phyloP scores from a whole-genome alignment of 2,113 vertebrate species.

The Telmatochromis sp. region DNA sequence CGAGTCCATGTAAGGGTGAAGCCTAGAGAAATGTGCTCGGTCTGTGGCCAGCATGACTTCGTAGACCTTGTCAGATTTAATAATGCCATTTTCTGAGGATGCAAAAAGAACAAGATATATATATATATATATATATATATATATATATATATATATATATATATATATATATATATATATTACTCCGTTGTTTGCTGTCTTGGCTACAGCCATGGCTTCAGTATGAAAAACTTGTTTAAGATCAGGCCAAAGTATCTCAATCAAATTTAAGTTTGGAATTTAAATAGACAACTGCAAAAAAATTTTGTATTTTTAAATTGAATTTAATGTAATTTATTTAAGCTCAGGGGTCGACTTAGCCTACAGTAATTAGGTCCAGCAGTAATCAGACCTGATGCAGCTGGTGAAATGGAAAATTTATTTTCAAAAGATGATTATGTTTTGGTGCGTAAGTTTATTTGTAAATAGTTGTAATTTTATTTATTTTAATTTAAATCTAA shows the following conservation, averaged over 20 bases:
- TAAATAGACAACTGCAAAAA: neutral
- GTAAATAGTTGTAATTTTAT: neutral
- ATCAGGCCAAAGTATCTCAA: neutral
- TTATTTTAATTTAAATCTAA: neutral
- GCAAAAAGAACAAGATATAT: neutral
- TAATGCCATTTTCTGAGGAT: constrained; percentile 94
- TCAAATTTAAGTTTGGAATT: neutral
- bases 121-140: neutral
- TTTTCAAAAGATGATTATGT: neutral
- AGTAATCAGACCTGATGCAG: neutral
- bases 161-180: too few species aligned
- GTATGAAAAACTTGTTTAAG: neutral
- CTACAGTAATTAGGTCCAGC: neutral
- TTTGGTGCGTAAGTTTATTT: neutral
- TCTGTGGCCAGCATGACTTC: constrained; percentile 98
- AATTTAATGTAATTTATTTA: neutral
- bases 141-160: too few species aligned
- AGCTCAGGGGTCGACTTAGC: neutral
- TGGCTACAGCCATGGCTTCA: neutral
- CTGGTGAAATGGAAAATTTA: neutral
- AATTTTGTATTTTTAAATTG: neutral
- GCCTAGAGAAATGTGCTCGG: constrained; percentile 90
- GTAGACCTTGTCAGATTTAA: constrained; percentile 96
- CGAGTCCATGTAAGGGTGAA: constrained; percentile 98
- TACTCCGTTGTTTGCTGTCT: too few species aligned